These are phyloP conservation scores for Sphaeramia orbicularis DNA, from an alignment of 2,797 vertebrate genomes.

Conservation along the genomic window DNA sequence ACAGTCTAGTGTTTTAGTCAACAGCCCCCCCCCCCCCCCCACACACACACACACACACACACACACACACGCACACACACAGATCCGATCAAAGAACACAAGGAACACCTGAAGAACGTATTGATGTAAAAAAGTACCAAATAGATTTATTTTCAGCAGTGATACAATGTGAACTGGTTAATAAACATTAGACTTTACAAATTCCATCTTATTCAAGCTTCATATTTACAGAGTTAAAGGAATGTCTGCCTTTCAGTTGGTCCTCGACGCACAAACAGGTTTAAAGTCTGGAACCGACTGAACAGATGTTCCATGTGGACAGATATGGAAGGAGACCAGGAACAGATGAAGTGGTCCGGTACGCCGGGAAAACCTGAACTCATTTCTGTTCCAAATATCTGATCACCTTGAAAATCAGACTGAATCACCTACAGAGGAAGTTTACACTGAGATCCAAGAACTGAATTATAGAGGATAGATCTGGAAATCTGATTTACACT, in stretches of 20 bases:
- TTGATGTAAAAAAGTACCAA: conserved; percentile 64
- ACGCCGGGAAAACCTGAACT: no score
- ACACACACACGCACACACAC: no score
- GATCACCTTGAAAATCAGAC: no score
- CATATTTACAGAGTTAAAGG: conserved; percentile 50
- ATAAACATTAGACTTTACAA: conserved; percentile 69
- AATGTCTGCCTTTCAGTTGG: conserved; percentile 69
- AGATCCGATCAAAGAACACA: no score
- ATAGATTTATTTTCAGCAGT: conserved; percentile 69
- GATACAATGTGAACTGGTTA: conserved; percentile 73
- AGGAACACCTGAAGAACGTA: conserved; percentile 26
- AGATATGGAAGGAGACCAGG: conserved; percentile 22
- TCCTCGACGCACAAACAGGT: conserved; percentile 37
- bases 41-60: no score
- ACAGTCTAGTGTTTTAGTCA: not conserved
- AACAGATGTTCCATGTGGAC: conserved; percentile 4
- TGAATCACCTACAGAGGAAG: no score
- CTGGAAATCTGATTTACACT: no score
- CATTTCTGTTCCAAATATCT: no score
- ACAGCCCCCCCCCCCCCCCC: no score
- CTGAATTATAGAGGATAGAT: no score
- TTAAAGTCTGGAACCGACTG: no score
- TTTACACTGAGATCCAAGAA: no score
- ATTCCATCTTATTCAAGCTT: conserved; percentile 67
- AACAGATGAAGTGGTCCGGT: conserved; percentile 6